Evolutionary conservation across 2,888 invertebrate species (phyloP).

Genomic region (Eumacrocentrus americanus): DNA sequence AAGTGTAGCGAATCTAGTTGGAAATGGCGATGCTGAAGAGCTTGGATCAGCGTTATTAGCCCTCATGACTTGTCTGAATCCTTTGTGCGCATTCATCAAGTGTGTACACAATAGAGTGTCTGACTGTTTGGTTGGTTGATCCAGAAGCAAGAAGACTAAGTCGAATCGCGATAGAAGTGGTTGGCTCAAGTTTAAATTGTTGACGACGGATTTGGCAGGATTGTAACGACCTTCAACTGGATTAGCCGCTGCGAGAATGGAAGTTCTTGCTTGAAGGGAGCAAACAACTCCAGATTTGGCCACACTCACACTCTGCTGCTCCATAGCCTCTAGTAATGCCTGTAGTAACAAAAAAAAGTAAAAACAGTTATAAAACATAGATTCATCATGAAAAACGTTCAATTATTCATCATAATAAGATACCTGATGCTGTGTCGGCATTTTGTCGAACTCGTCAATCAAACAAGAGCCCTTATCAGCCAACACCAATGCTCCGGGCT

Average conservation of each 20-base stretch:
- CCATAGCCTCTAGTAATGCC: slow-evolving; percentile 92
- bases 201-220: slow-evolving; percentile 82
- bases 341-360: slow-evolving; percentile 52
- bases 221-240: slow-evolving; percentile 89
- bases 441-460: slow-evolving; percentile 96
- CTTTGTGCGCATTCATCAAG: slow-evolving; percentile 78
- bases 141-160: slow-evolving; percentile 87
- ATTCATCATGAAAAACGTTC: background rate
- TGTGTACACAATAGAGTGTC: slow-evolving; percentile 82
- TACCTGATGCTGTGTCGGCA: slow-evolving; percentile 76
- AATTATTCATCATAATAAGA: slow-evolving; percentile 9
- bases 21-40: background rate
- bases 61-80: slow-evolving; percentile 47
- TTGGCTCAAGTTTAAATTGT: slow-evolving; percentile 86
- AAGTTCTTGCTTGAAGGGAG: slow-evolving; percentile 80
- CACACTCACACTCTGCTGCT: slow-evolving; percentile 88
- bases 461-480: slow-evolving; percentile 91
- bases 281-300: slow-evolving; percentile 89
- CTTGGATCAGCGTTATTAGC: slow-evolving; percentile 18
- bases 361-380: too few relatives aligned
- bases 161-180: slow-evolving; percentile 91
- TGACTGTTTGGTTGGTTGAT: slow-evolving; percentile 82
- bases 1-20: slow-evolving; percentile 23
- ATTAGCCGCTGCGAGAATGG: slow-evolving; percentile 92
- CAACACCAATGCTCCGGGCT: slow-evolving; percentile 86